Evolutionary conservation across 2,888 invertebrate species (phyloP).

Genomic region (Rhimphoctona megacephalus): DNA sequence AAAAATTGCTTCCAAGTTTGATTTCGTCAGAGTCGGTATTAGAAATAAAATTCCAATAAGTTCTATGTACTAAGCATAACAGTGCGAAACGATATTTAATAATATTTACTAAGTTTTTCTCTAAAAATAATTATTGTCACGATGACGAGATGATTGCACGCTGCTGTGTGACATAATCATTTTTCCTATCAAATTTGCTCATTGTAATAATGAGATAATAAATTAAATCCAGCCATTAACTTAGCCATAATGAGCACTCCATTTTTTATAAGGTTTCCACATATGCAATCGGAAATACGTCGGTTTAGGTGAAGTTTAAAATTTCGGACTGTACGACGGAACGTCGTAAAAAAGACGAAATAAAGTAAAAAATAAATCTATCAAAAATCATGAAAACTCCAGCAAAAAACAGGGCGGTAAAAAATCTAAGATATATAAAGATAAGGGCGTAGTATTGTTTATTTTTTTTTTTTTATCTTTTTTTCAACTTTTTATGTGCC

Average conservation of each 20-base stretch:
- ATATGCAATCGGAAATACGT: not conserved
- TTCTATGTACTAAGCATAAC: too few relatives aligned
- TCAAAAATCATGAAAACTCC: not conserved
- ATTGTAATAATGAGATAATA: too few relatives aligned
- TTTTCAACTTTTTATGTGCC: slow-evolving; percentile 27
- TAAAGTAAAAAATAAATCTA: not conserved
- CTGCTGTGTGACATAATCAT: not conserved
- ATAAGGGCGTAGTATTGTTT: slow-evolving; percentile 9
- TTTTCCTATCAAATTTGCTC: not conserved
- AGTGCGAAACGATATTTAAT: too few relatives aligned
- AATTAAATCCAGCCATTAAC: too few relatives aligned
- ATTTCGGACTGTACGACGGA: not conserved
- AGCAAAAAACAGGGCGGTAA: not conserved
- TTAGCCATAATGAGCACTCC: not conserved
- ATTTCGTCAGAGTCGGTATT: not conserved
- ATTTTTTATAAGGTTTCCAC: not conserved
- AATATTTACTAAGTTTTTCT: not conserved
- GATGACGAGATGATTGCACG: not conserved
- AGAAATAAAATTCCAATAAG: not conserved
- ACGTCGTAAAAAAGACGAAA: not conserved
- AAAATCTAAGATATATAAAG: not conserved
- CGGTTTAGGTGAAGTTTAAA: not conserved
- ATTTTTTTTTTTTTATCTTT: not conserved
- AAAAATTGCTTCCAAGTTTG: not conserved
- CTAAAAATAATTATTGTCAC: not conserved